Percentiles rank a stretch among this genome's conserved stretches.
phyloP scores from a whole-genome alignment of 2,113 vertebrate genomes.

The Odocoileus hemionus region DNA sequence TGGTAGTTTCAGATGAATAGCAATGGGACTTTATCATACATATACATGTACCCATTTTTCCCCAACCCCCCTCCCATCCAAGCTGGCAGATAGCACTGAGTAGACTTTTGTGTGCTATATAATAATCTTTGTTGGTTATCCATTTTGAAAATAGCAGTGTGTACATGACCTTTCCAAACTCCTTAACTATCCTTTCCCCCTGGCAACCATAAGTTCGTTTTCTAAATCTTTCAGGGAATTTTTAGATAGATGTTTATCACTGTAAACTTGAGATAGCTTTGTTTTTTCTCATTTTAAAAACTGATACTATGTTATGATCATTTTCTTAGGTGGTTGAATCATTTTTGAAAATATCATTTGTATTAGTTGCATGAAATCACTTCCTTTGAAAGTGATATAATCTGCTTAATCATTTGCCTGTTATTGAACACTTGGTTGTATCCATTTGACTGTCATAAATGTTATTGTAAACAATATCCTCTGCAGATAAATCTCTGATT shows the following conservation, averaged over 20 bases:
- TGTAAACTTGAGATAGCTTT: neutral
- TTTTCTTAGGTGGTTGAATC: neutral
- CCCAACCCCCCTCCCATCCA: neutral
- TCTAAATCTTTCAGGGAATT: neutral
- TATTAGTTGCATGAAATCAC: neutral
- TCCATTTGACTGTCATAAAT: constrained; percentile 21
- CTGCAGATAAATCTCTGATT: neutral
- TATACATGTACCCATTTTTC: neutral
- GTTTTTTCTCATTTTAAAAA: neutral
- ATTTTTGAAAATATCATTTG: constrained; percentile 10
- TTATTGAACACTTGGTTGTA: neutral
- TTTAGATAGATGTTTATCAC: neutral
- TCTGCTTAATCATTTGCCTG: neutral
- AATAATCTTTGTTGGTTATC: neutral
- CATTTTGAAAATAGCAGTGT: neutral
- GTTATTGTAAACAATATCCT: neutral
- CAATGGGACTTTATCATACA: neutral
- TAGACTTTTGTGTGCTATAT: neutral
- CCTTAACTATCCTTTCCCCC: neutral
- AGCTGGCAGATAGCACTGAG: accelerated
- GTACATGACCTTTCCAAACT: neutral
- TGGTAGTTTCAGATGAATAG: neutral
- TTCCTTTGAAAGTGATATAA: neutral
- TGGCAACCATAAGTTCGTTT: neutral
- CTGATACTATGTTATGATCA: neutral